phyloP scores from a whole-genome alignment of 1,140 invertebrate genomes.

The Argopecten irradians region DNA sequence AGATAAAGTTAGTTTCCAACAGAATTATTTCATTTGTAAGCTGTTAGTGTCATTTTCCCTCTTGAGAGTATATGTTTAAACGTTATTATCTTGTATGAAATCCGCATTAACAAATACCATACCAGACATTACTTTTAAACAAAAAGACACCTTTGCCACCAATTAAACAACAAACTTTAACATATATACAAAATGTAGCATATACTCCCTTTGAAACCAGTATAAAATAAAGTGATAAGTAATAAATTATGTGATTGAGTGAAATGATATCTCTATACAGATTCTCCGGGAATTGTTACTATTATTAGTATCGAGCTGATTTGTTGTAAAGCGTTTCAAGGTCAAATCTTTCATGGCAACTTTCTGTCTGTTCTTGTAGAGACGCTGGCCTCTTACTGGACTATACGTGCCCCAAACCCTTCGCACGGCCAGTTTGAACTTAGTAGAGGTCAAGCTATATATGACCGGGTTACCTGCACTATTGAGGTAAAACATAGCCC shows the following conservation, averaged over 20 bases:
- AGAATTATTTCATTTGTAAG: too few relatives aligned
- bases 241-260: background rate
- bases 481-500: slow-evolving; percentile 68
- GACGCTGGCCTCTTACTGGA: background rate
- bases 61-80: too few relatives aligned
- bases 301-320: background rate
- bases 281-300: slow-evolving; percentile 2
- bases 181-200: too few relatives aligned
- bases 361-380: background rate
- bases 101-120: too few relatives aligned
- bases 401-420: slow-evolving; percentile 21
- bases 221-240: too few relatives aligned
- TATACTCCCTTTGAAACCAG: too few relatives aligned
- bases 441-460: slow-evolving; percentile 70
- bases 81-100: too few relatives aligned
- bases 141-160: too few relatives aligned
- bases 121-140: too few relatives aligned
- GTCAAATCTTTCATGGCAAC: background rate
- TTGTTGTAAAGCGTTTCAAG: background rate
- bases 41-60: too few relatives aligned
- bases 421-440: slow-evolving; percentile 66
- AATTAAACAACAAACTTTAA: too few relatives aligned
- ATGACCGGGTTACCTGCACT: slow-evolving; percentile 71
- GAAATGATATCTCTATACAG: background rate
- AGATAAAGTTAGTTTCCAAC: too few relatives aligned